Evolutionary conservation across 2,888 invertebrate genomes (phyloP), one percentile per base, ranked within the genome.

Genomic region (Caenorhabditis imperialis): DNA sequence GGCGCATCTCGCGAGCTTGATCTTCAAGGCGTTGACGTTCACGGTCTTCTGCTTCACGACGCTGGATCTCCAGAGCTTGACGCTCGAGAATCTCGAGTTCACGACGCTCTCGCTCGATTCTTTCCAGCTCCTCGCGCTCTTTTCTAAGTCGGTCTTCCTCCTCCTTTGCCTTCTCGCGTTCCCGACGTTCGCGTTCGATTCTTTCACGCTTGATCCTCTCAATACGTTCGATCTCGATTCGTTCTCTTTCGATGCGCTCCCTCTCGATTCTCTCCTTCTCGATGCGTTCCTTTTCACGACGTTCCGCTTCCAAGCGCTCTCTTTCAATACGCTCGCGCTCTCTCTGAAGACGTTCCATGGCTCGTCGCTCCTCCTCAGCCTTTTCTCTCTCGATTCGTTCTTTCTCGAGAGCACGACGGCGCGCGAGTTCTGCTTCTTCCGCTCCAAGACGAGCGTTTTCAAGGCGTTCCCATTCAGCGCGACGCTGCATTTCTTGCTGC

Each of bases 121-220:
- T 63, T 38, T 81, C 82, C 42, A 70, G 48, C 20, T 83, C 81
- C 37, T 75, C 78, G 20, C 74, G 71, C 35, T 73, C 72, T 3
- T 45, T 27, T 10, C 54, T 42, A 5, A 81, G 60, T n/a, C 81
- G 27, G 0, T 77, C 75, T 30, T 81, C 77, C 44, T 78, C 83
- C 27, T 79, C 78, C 27, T 71, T 71, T 27, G 69, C 77, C 47
- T 81, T 74, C 51, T 85, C 81, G n/a, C 71, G 54, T 18, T 85
- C 82, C 16, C 65, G 51, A 25, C 81, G 73, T 50, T 86, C 85
- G 42, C 78, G 70, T 47, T 85, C 86, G 23, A 82, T 69, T 42
- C 83, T 75, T 57, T 85, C 86, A 16, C 84, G 75, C 63, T 84
- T 84, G 75, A 86, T 86, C 20, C 85, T 77, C 57, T 86, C 86